These are phyloP conservation scores for Peromyscus californicus DNA, from an alignment of 2,113 vertebrate genomes.

Conservation along the genomic window DNA sequence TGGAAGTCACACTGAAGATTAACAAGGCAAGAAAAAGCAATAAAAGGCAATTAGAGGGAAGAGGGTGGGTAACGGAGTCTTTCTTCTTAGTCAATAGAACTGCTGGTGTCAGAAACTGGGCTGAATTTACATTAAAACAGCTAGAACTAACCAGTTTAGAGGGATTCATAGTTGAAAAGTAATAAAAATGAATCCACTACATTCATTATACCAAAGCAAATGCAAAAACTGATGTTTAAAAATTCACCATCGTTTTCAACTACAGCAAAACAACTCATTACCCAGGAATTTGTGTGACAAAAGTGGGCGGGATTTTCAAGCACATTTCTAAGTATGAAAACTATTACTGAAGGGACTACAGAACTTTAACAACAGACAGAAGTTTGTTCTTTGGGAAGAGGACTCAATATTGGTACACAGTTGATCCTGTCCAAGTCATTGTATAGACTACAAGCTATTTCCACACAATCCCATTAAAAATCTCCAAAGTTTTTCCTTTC, in stretches of 20 bases:
- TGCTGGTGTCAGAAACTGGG: not conserved
- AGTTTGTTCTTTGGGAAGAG: not conserved
- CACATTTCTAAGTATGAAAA: not conserved
- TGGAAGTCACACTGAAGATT: not conserved
- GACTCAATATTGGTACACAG: not conserved
- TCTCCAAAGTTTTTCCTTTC: not conserved
- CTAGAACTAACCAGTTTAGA: not conserved
- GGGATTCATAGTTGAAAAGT: not conserved
- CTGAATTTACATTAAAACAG: slow-evolving; percentile 23
- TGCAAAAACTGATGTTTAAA: not conserved
- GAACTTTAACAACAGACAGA: not conserved
- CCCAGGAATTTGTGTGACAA: not conserved
- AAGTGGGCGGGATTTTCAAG: not conserved
- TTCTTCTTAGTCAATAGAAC: not conserved
- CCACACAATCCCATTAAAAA: not conserved
- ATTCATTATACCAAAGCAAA: not conserved
- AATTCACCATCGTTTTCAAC: not conserved
- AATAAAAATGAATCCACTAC: not conserved
- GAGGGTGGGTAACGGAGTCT: not conserved
- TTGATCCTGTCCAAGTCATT: not conserved
- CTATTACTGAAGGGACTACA: not conserved
- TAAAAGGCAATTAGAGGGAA: not conserved
- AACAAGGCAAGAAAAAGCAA: slow-evolving; percentile 26
- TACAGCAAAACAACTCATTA: slow-evolving; percentile 13
- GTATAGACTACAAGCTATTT: not conserved